Evolutionary conservation across 2,113 vertebrate genomes (phyloP).

Genomic region (Galeopterus variegatus): DNA sequence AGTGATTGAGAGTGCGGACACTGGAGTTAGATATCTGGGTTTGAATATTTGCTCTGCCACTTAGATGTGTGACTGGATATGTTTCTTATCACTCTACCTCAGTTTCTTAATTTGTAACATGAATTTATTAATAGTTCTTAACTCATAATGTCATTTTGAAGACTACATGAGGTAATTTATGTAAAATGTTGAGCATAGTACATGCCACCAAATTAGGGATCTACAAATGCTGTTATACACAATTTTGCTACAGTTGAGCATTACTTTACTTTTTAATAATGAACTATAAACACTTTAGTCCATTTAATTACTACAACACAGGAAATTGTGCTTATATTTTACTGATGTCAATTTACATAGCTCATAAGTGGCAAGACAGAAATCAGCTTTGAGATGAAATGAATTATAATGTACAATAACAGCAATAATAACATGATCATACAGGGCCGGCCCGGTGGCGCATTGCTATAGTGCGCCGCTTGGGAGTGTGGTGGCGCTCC

Average conservation of each 20-base stretch:
- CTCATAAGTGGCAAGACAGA: background rate
- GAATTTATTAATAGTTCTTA: background rate
- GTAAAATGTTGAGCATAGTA: background rate
- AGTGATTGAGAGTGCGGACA: too few relatives aligned
- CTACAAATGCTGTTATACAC: background rate
- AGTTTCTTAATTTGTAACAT: background rate
- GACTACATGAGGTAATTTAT: background rate
- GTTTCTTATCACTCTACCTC: background rate
- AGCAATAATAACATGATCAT: background rate
- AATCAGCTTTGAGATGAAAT: background rate
- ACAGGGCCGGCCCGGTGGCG: too few relatives aligned
- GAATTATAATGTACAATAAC: background rate
- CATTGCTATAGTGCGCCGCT: too few relatives aligned
- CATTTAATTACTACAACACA: background rate
- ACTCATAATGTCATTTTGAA: background rate
- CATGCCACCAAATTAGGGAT: background rate
- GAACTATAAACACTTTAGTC: background rate
- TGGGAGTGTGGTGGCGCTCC: too few relatives aligned
- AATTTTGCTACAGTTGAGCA: background rate
- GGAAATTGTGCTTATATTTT: background rate
- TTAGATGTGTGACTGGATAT: too few relatives aligned
- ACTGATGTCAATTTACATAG: background rate
- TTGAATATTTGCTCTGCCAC: too few relatives aligned
- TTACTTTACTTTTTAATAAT: background rate
- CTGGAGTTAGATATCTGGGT: too few relatives aligned